Evolutionary conservation across 2,888 invertebrate species (phyloP).

Genomic region (Metalampra italica): DNA sequence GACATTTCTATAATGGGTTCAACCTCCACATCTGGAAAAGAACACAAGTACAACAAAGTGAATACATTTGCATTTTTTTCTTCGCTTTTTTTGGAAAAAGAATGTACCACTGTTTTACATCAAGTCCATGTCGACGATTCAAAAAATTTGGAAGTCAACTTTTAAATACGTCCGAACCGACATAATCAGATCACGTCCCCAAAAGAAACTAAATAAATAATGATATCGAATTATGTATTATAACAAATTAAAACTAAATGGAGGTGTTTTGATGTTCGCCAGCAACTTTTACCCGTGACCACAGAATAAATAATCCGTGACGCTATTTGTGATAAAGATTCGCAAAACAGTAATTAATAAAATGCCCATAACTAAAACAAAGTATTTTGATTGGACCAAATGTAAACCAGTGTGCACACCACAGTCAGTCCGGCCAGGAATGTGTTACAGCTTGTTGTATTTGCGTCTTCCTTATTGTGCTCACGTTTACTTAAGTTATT

Average conservation of each 20-base stretch:
- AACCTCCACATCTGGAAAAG: slow-evolving; percentile 78
- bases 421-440: slow-evolving; percentile 46
- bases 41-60: slow-evolving; percentile 79
- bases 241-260: too few species aligned
- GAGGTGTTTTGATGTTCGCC: background rate
- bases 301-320: background rate
- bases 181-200: background rate
- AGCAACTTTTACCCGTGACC: background rate
- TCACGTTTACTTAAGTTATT: slow-evolving; percentile 42
- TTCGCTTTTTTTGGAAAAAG: slow-evolving; percentile 36
- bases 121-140: slow-evolving; percentile 61
- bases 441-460: slow-evolving; percentile 72
- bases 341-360: background rate
- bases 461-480: slow-evolving; percentile 67
- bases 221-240: too few species aligned
- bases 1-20: slow-evolving; percentile 76
- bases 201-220: background rate
- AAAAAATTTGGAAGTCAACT: slow-evolving; percentile 1
- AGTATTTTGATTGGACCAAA: slow-evolving; percentile 58
- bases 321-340: background rate
- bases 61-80: slow-evolving; percentile 52
- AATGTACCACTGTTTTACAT: slow-evolving; percentile 74
- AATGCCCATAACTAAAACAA: background rate
- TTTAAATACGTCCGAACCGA: background rate
- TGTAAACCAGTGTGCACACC: slow-evolving; percentile 71